A percentile compares a stretch with the other conserved stretches of the same genome.
phyloP scores from a whole-genome alignment of 2,888 invertebrate genomes.

The Pomacea canaliculata region DNA sequence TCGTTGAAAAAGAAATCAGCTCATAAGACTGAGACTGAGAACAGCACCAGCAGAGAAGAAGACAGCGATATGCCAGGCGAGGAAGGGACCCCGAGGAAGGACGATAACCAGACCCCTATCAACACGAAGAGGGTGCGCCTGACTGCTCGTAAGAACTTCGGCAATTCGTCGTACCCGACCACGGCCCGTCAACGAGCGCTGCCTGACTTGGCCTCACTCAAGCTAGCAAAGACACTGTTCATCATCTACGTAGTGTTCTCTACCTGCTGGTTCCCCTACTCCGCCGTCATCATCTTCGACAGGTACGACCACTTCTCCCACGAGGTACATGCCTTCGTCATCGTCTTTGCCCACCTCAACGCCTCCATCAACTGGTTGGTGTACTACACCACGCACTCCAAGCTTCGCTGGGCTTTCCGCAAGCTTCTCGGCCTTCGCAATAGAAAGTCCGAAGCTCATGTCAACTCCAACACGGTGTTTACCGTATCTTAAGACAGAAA shows the following conservation, averaged over 20 bases:
- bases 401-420: constrained; percentile 39
- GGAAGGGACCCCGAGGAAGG: neutral
- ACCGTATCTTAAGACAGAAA: too few relatives aligned
- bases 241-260: constrained; percentile 53
- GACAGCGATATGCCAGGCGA: neutral
- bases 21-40: neutral
- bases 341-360: constrained; percentile 48
- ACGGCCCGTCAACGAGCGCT: neutral
- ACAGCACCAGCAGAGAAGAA: neutral
- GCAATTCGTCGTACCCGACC: neutral
- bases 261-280: constrained; percentile 57
- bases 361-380: constrained; percentile 51
- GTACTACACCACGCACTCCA: constrained; percentile 45
- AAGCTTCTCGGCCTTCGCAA: constrained; percentile 15
- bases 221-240: constrained; percentile 49
- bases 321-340: constrained; percentile 46
- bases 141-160: neutral
- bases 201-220: neutral
- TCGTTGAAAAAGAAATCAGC: neutral
- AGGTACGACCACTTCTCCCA: constrained; percentile 42
- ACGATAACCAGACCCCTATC: neutral
- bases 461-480: too few relatives aligned
- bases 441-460: neutral
- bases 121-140: neutral
- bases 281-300: constrained; percentile 48